Evolutionary conservation across 2,113 vertebrate species (phyloP).

Genomic region (Sylvicapra grimmia): DNA sequence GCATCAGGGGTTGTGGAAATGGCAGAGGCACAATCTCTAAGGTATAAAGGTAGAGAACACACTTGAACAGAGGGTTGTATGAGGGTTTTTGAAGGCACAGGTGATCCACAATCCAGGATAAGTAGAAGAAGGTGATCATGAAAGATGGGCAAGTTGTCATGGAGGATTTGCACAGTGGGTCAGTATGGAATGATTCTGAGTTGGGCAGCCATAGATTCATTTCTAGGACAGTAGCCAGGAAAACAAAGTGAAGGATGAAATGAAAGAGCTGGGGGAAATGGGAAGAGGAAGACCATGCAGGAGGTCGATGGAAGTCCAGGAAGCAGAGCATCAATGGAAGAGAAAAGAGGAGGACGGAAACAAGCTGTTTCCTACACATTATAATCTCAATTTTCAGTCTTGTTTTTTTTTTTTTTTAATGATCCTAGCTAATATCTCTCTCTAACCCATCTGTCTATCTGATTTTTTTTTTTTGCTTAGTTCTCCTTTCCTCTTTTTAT

Average conservation of each 20-base stretch:
- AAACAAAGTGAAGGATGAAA: background rate
- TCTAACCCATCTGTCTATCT: background rate
- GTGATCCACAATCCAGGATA: background rate
- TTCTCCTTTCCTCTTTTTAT: background rate
- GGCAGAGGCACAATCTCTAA: background rate
- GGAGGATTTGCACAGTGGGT: background rate
- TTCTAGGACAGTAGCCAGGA: background rate
- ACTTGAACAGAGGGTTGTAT: too few relatives aligned
- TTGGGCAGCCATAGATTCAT: background rate
- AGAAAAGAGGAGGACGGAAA: background rate
- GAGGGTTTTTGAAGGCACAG: background rate
- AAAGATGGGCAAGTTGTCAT: background rate
- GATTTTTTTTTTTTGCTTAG: background rate
- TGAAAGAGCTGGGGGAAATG: background rate
- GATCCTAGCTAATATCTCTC: background rate
- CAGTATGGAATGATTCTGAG: background rate
- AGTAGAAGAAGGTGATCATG: background rate
- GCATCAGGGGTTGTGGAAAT: background rate
- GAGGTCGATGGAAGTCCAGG: background rate
- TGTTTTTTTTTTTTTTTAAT: background rate
- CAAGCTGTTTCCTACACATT: rapidly evolving
- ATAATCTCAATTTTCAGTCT: background rate
- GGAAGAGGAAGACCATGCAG: rapidly evolving
- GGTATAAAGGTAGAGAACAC: background rate
- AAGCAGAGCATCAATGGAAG: rapidly evolving